Evolutionary conservation across 2,113 vertebrate genomes (phyloP).

Genomic region (Vireo altiloquus): DNA sequence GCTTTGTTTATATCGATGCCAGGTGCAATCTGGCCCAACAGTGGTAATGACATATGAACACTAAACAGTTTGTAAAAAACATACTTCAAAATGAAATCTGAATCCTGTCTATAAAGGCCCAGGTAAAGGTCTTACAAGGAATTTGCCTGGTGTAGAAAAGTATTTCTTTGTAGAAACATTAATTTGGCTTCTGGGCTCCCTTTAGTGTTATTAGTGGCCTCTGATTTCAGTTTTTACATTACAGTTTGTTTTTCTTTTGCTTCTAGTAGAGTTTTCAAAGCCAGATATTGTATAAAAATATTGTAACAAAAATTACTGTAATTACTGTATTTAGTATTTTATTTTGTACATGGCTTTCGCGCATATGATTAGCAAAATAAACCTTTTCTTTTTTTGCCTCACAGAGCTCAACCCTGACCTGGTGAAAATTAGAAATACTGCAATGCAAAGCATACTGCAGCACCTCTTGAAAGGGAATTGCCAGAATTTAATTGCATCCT

Average conservation of each 20-base stretch:
- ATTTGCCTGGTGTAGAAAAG: slow-evolving; percentile 24
- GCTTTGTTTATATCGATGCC: slow-evolving; percentile 67
- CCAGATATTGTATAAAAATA: slow-evolving; percentile 44
- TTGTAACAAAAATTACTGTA: slow-evolving; percentile 37
- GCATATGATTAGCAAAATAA: neutral
- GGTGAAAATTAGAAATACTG: slow-evolving; percentile 11
- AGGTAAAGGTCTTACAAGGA: slow-evolving; percentile 45
- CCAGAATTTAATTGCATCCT: neutral
- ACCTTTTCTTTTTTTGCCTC: neutral
- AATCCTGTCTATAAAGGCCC: slow-evolving; percentile 43
- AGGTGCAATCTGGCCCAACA: slow-evolving; percentile 73
- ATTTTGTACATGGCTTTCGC: neutral
- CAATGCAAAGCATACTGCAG: neutral
- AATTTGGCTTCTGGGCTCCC: slow-evolving; percentile 51
- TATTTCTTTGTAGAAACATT: slow-evolving; percentile 34
- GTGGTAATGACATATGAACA: slow-evolving; percentile 70
- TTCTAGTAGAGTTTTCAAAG: slow-evolving; percentile 45
- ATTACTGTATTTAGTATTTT: slow-evolving; percentile 31
- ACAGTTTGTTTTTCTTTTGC: slow-evolving; percentile 29
- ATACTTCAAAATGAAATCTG: slow-evolving; percentile 49
- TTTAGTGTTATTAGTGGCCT: slow-evolving; percentile 51
- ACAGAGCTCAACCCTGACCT: neutral
- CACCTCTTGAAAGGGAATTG: slow-evolving; percentile 4
- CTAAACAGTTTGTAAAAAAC: slow-evolving; percentile 60
- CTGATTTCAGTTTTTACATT: slow-evolving; percentile 40